A percentile compares a stretch with the other conserved stretches of the same genome.
These are phyloP conservation scores for Thera britannica DNA, from an alignment of 2,888 invertebrate genomes.

Conservation along the genomic window DNA sequence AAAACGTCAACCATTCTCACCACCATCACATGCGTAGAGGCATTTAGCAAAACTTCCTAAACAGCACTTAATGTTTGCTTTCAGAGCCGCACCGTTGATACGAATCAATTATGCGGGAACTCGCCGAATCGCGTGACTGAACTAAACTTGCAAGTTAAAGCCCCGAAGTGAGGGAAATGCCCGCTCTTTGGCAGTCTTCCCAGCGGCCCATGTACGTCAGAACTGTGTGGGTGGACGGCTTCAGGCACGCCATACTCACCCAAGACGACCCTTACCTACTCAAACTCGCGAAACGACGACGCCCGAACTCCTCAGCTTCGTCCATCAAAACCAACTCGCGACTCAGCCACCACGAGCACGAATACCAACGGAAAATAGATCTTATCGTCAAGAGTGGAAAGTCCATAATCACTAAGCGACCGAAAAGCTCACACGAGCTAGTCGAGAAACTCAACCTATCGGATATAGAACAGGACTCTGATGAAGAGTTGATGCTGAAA, in stretches of 20 bases:
- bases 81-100: conserved; percentile 51
- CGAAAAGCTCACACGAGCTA: conserved; percentile 49
- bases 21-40: conserved; percentile 28
- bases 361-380: conserved; percentile 63
- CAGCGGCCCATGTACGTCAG: conserved; percentile 86
- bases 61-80: conserved; percentile 50
- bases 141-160: conserved; percentile 45
- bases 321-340: conserved; percentile 54
- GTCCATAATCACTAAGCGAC: conserved; percentile 53
- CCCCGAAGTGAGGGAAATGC: conserved; percentile 71
- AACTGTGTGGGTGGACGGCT: conserved; percentile 89
- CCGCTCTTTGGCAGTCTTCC: conserved; percentile 86
- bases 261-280: conserved; percentile 85
- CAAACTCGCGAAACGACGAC: conserved; percentile 58
- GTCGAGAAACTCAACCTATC: conserved; percentile 67
- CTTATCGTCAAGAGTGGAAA: conserved; percentile 66
- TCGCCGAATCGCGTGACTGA: conserved; percentile 59
- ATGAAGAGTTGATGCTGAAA: conserved; percentile 63
- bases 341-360: conserved; percentile 59
- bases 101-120: conserved; percentile 68
- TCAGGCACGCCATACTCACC: conserved; percentile 88
- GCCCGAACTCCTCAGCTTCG: conserved; percentile 72
- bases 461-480: conserved; percentile 62
- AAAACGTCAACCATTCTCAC: conserved; percentile 23
- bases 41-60: conserved; percentile 40